Evolutionary conservation across 1,140 invertebrate species (phyloP).

Genomic region (Asobara japonica): DNA sequence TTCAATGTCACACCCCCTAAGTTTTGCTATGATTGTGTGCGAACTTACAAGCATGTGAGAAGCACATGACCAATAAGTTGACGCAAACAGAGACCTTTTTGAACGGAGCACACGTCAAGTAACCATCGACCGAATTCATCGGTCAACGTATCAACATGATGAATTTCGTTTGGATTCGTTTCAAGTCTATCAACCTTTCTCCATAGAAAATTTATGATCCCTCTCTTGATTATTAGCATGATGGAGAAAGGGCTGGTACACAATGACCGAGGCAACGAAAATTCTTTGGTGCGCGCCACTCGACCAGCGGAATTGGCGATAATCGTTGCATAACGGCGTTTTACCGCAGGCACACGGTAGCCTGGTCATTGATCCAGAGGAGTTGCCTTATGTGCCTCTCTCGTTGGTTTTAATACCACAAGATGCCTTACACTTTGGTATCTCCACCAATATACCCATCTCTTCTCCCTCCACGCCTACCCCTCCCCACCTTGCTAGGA

Average conservation of each 20-base stretch:
- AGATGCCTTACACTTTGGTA: background rate
- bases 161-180: no score
- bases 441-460: slow-evolving; percentile 4
- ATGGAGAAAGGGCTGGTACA: background rate
- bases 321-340: slow-evolving; percentile 40
- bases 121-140: no score
- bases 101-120: no score
- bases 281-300: slow-evolving; percentile 1
- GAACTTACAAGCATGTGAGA: no score
- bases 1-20: no score
- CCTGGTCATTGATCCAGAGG: slow-evolving; percentile 48
- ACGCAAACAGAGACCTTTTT: no score
- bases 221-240: background rate
- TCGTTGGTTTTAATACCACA: background rate
- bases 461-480: background rate
- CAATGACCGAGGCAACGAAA: slow-evolving; percentile 26
- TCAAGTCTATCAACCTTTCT: slow-evolving; percentile 17
- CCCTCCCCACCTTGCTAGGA: background rate
- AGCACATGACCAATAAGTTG: no score
- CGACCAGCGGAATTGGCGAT: slow-evolving; percentile 31
- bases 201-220: slow-evolving; percentile 19
- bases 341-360: slow-evolving; percentile 25
- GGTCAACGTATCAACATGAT: no score
- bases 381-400: slow-evolving; percentile 8
- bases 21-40: no score